phyloP scores from a whole-genome alignment of 2,888 invertebrate genomes.

The Hydroisotoma schaefferi region DNA sequence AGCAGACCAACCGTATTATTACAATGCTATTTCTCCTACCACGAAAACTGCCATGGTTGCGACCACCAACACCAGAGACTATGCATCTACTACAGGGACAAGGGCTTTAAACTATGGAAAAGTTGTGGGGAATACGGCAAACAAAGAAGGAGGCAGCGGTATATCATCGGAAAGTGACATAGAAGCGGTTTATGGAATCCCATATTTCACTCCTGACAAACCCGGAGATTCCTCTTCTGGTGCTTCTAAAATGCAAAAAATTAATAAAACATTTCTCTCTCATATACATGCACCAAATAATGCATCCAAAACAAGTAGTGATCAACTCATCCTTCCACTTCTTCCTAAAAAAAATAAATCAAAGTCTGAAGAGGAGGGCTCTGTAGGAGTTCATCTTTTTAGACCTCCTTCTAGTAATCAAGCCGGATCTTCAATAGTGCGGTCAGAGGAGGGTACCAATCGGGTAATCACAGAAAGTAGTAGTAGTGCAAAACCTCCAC shows the following conservation, averaged over 20 bases:
- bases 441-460: no score
- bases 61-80: background rate
- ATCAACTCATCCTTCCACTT: no score
- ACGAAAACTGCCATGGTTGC: background rate
- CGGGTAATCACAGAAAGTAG: no score
- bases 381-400: no score
- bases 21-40: background rate
- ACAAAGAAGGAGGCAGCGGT: constrained; percentile 28
- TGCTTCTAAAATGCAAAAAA: constrained; percentile 42
- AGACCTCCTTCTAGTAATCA: no score
- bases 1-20: constrained; percentile 20
- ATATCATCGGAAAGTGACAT: constrained; percentile 37
- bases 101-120: constrained; percentile 2
- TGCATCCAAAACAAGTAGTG: constrained; percentile 5
- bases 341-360: no score
- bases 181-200: constrained; percentile 37
- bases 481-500: no score
- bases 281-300: constrained; percentile 5
- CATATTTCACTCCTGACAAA: constrained; percentile 39
- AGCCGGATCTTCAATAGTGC: no score
- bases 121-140: constrained; percentile 14
- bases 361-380: no score
- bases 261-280: constrained; percentile 40
- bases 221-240: constrained; percentile 23
- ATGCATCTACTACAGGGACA: background rate